These are phyloP conservation scores for Blastomussa wellsi DNA, from an alignment of 92 coral and sea anemone genomes.

Conservation along the genomic window DNA sequence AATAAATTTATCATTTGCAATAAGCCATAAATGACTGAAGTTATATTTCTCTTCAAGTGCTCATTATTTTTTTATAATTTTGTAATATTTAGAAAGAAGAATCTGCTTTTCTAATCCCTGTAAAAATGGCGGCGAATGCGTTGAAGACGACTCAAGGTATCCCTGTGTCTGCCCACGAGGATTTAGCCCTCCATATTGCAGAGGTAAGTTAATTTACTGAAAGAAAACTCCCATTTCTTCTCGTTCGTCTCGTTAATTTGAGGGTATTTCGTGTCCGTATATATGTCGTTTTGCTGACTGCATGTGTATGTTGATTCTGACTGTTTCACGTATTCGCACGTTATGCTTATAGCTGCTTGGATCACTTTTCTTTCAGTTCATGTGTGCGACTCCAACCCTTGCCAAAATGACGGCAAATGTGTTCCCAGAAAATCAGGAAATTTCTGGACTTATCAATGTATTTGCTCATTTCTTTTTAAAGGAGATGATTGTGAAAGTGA, in stretches of 20 bases:
- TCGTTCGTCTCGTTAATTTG: too few relatives aligned
- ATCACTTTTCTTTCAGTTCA: constrained; percentile 50
- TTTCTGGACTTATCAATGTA: constrained; percentile 62
- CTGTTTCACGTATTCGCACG: neutral
- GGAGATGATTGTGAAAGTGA: constrained; percentile 82
- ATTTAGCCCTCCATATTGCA: constrained; percentile 80
- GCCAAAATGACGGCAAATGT: constrained; percentile 78
- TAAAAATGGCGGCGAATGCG: constrained; percentile 66
- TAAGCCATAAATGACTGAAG: neutral
- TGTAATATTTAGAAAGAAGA: constrained; percentile 39
- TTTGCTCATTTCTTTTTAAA: constrained; percentile 64
- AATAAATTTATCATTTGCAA: neutral
- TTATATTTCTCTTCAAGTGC: neutral
- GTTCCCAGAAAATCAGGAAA: constrained; percentile 47
- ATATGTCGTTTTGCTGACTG: too few relatives aligned
- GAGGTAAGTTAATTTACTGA: too few relatives aligned
- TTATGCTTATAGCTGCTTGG: neutral
- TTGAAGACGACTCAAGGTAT: constrained; percentile 50
- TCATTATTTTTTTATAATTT: neutral
- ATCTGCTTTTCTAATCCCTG: constrained; percentile 70
- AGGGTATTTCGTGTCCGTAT: too few relatives aligned
- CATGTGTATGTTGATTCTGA: too few relatives aligned
- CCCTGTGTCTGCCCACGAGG: constrained; percentile 84
- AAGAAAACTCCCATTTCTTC: too few relatives aligned
- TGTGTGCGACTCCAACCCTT: constrained; percentile 73